These are phyloP conservation scores for Leptoclinus maculatus DNA, from an alignment of 2,797 vertebrate species.

Conservation along the genomic window DNA sequence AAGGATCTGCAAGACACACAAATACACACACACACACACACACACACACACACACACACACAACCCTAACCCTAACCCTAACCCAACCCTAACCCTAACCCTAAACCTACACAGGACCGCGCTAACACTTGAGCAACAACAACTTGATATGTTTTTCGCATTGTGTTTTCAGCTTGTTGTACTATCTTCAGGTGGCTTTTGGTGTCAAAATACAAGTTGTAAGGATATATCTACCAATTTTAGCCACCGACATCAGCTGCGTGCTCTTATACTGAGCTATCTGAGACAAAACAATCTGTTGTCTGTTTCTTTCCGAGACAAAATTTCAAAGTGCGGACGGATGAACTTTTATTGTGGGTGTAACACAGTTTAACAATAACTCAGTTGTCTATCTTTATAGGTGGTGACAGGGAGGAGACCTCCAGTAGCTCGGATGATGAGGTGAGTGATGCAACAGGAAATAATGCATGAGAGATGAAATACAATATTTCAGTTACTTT, in stretches of 20 bases:
- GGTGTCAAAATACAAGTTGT: neutral
- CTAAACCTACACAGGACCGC: too few relatives aligned
- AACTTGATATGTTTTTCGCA: too few relatives aligned
- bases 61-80: too few relatives aligned
- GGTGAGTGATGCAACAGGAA: neutral
- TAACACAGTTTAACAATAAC: neutral
- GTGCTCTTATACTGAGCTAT: neutral
- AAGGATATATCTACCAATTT: neutral
- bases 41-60: too few relatives aligned
- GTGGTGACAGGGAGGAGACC: neutral
- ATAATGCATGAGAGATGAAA: neutral
- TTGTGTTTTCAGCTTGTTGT: too few relatives aligned
- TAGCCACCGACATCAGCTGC: neutral
- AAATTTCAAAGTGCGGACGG: neutral
- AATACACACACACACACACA: too few relatives aligned
- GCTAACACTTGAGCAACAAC: too few relatives aligned
- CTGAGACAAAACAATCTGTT: too few relatives aligned
- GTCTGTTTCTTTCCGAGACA: neutral
- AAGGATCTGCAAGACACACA: too few relatives aligned
- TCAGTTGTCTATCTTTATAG: neutral
- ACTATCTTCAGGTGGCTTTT: too few relatives aligned
- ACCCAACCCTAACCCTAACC: too few relatives aligned
- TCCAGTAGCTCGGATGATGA: conserved; percentile 1
- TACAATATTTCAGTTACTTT: neutral
- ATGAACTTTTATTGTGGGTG: neutral